Conservation (phyloP, 2,888 invertebrate genomes). For the Galeopsomyia nigrocyanea region DNA sequence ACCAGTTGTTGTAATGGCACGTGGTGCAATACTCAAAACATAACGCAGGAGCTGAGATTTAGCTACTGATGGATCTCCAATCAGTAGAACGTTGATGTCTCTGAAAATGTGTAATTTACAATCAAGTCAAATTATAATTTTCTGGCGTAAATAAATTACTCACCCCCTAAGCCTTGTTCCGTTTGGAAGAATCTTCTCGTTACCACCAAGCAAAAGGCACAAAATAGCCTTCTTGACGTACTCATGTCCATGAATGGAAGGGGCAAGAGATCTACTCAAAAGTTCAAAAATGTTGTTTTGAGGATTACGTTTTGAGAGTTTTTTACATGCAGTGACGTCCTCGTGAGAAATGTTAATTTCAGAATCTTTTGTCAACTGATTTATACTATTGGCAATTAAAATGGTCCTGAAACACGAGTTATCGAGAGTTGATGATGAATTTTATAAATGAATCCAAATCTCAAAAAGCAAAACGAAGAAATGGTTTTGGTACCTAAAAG, state of each 20-base stretch:
- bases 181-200: constrained; percentile 93
- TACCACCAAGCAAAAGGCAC: constrained; percentile 93
- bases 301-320: constrained; percentile 77
- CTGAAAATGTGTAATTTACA: constrained; percentile 58
- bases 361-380: constrained; percentile 90
- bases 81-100: constrained; percentile 91
- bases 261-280: constrained; percentile 92
- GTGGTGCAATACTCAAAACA: constrained; percentile 93
- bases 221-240: constrained; percentile 97
- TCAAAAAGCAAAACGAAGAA: background rate
- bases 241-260: constrained; percentile 97
- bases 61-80: constrained; percentile 99
- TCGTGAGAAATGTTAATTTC: constrained; percentile 83
- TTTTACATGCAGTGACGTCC: constrained; percentile 91
- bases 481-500: constrained; percentile 74
- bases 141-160: constrained; percentile 49
- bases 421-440: background rate
- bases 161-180: constrained; percentile 92
- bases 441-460: background rate
- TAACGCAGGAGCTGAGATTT: constrained; percentile 97
- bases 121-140: background rate
- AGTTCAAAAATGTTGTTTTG: constrained; percentile 88
- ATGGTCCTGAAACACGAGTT: constrained; percentile 78
- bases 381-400: constrained; percentile 93
- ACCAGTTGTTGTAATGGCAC: constrained; percentile 97